phyloP scores from a whole-genome alignment of 2,888 invertebrate species.

The Allolobophora icterica region DNA sequence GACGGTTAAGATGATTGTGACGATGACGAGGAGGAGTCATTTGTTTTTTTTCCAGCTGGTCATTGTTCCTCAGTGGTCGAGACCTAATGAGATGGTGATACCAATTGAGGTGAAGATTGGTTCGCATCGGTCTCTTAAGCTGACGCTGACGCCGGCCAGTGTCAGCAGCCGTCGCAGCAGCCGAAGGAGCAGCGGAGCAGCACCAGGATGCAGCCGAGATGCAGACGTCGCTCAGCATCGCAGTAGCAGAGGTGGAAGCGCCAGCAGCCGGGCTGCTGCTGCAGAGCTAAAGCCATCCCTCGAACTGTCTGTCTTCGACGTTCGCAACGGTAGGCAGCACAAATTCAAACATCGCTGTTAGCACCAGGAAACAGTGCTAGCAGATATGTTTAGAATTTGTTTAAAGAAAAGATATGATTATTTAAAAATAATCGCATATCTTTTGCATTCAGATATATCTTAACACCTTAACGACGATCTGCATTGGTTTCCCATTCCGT shows the following conservation, averaged over 20 bases:
- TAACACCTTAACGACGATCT: too few relatives aligned
- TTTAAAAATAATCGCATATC: too few relatives aligned
- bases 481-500: too few relatives aligned
- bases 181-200: constrained; percentile 1
- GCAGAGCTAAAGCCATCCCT: not conserved
- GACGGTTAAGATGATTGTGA: not conserved
- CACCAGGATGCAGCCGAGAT: constrained; percentile 3
- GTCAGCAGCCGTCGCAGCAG: not conserved
- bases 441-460: too few relatives aligned
- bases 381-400: too few relatives aligned
- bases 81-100: constrained; percentile 20
- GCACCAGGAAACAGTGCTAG: too few relatives aligned
- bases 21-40: not conserved
- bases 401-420: too few relatives aligned
- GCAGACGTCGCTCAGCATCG: not conserved
- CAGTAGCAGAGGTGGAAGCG: not conserved
- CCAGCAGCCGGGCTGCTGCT: not conserved
- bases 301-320: constrained; percentile 21
- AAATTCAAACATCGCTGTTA: too few relatives aligned
- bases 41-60: not conserved
- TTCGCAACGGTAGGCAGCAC: constrained; percentile 11
- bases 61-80: constrained; percentile 6
- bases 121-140: not conserved
- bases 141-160: not conserved
- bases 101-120: constrained; percentile 6